Conservation (phyloP, 2,888 invertebrate species). For the Cyaniris semiargus region DNA sequence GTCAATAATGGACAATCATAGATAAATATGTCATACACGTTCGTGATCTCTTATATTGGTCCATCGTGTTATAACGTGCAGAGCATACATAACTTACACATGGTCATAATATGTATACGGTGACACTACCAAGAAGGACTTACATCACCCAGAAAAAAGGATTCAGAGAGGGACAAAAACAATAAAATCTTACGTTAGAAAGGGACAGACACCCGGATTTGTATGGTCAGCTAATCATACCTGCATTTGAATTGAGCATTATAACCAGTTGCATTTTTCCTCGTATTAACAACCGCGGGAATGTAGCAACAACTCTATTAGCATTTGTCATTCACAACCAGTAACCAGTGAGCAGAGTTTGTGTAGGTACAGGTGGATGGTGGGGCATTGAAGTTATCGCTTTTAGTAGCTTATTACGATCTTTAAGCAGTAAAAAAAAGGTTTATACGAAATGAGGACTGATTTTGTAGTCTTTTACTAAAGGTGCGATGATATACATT, state of each 20-base stretch:
- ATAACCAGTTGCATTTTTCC: constrained; percentile 14
- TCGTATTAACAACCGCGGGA: constrained; percentile 7
- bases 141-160: neutral
- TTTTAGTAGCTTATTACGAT: neutral
- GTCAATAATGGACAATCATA: too few species aligned
- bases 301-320: neutral
- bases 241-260: neutral
- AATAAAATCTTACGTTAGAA: neutral
- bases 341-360: neutral
- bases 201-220: constrained; percentile 11
- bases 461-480: too few species aligned
- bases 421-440: too few species aligned
- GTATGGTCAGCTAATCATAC: neutral
- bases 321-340: constrained; percentile 20
- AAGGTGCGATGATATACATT: too few species aligned
- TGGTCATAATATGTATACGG: too few species aligned
- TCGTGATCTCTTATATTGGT: too few species aligned
- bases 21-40: too few species aligned
- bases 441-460: too few species aligned
- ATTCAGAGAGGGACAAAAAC: neutral
- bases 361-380: neutral
- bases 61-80: too few species aligned
- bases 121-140: neutral
- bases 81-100: too few species aligned
- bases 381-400: neutral